Evolutionary conservation across 2,113 vertebrate genomes (phyloP).

Genomic region (Pangasianodon gigas): DNA sequence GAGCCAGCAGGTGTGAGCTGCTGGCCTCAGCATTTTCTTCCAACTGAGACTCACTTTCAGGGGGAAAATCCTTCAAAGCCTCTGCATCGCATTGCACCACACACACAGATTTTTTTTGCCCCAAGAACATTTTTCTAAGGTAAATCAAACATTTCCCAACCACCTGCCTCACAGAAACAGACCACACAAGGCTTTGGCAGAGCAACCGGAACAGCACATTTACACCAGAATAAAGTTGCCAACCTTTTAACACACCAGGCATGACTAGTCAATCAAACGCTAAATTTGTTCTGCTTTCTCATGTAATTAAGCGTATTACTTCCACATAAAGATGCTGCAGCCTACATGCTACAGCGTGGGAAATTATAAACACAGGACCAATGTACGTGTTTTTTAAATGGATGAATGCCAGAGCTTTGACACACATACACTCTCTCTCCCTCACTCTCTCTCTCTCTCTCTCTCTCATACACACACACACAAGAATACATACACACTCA

Average conservation of each 20-base stretch:
- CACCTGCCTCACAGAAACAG: conserved; percentile 38
- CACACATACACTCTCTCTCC: not conserved
- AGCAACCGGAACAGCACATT: conserved; percentile 49
- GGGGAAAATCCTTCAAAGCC: conserved; percentile 54
- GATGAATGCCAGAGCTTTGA: conserved; percentile 11
- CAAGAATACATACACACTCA: conserved; percentile 22
- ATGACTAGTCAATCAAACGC: conserved; percentile 46
- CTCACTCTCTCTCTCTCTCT: not conserved
- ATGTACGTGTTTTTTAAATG: conserved; percentile 3
- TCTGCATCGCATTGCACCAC: conserved; percentile 43
- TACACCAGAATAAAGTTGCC: conserved; percentile 45
- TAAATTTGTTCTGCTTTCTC: conserved; percentile 45
- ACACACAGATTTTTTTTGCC: conserved; percentile 25
- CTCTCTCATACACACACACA: conserved; percentile 30
- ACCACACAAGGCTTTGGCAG: conserved; percentile 45
- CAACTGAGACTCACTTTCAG: conserved; percentile 50
- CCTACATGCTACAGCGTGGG: not conserved
- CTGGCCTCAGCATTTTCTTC: conserved; percentile 53
- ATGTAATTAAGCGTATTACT: conserved; percentile 28
- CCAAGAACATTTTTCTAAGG: conserved; percentile 25
- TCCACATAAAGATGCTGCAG: conserved; percentile 15
- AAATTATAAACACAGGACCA: conserved; percentile 6
- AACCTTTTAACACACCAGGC: conserved; percentile 50
- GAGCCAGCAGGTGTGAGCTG: conserved; percentile 55
- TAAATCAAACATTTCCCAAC: conserved; percentile 36